These are phyloP conservation scores for Cercocebus atys DNA, from an alignment of 2,113 vertebrate species.

Conservation along the genomic window DNA sequence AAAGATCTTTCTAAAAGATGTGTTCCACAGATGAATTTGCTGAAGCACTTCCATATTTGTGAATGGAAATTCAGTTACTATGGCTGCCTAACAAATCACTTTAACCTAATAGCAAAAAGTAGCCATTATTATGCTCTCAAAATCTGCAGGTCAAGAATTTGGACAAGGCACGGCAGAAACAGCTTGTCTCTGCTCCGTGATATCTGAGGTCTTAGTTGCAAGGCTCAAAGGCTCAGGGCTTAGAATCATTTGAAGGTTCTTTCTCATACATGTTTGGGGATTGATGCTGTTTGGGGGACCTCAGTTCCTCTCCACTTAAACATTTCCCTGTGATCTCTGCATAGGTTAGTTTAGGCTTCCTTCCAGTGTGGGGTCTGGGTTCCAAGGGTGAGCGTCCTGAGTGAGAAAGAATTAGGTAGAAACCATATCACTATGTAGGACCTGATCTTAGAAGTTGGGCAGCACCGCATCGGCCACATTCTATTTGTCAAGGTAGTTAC, in stretches of 20 bases:
- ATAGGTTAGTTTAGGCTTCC: background rate
- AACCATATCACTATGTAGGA: background rate
- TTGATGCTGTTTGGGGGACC: background rate
- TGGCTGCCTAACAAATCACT: background rate
- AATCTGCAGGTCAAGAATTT: background rate
- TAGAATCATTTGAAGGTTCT: background rate
- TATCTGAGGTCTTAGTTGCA: background rate
- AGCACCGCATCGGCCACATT: background rate
- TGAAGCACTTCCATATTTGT: background rate
- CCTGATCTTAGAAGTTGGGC: background rate
- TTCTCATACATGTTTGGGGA: accelerated
- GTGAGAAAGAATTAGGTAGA: background rate
- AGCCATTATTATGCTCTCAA: background rate
- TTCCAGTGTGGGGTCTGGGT: background rate
- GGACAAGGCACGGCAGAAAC: background rate
- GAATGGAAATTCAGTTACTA: background rate
- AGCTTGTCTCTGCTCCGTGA: background rate
- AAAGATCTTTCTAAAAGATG: background rate
- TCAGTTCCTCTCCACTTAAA: background rate
- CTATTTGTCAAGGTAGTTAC: background rate
- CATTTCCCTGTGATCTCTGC: background rate
- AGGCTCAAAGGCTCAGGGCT: background rate
- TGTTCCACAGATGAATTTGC: background rate
- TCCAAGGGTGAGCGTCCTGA: background rate
- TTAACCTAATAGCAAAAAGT: background rate